phyloP scores from a whole-genome alignment of 2,888 invertebrate species.

The Thumatha senex region DNA sequence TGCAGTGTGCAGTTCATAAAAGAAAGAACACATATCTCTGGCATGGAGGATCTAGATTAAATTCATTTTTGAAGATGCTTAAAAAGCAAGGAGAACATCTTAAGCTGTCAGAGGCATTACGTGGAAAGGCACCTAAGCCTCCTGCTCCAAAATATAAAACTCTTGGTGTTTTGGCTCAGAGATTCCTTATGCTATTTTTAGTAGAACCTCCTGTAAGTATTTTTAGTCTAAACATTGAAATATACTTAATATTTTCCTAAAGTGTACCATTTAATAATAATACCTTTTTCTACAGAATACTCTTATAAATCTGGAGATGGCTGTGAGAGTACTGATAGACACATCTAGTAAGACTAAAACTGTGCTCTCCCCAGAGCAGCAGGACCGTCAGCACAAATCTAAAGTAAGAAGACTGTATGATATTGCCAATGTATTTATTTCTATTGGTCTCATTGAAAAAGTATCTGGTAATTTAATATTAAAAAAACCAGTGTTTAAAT shows the following conservation, averaged over 20 bases:
- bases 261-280: not conserved
- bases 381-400: conserved; percentile 84
- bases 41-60: conserved; percentile 86
- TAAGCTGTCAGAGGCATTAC: conserved; percentile 78
- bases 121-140: conserved; percentile 73
- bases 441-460: conserved; percentile 88
- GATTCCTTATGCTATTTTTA: conserved; percentile 88
- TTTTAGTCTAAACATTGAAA: not conserved
- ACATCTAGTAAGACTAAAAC: conserved; percentile 75
- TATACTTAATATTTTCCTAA: not conserved
- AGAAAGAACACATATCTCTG: conserved; percentile 87
- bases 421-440: conserved; percentile 90
- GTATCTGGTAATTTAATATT: conserved; percentile 84
- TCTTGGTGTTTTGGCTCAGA: conserved; percentile 87
- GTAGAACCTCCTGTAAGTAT: conserved; percentile 84
- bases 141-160: conserved; percentile 85
- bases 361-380: conserved; percentile 75
- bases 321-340: conserved; percentile 85
- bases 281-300: conserved; percentile 75
- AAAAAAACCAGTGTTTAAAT: conserved; percentile 87
- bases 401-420: conserved; percentile 90
- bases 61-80: conserved; percentile 83
- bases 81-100: conserved; percentile 83
- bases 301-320: conserved; percentile 86
- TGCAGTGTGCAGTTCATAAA: conserved; percentile 86